Percentiles rank a stretch among this genome's conserved stretches.
Evolutionary conservation across 1,140 invertebrate species (phyloP).

Genomic region (Ladona fulva): DNA sequence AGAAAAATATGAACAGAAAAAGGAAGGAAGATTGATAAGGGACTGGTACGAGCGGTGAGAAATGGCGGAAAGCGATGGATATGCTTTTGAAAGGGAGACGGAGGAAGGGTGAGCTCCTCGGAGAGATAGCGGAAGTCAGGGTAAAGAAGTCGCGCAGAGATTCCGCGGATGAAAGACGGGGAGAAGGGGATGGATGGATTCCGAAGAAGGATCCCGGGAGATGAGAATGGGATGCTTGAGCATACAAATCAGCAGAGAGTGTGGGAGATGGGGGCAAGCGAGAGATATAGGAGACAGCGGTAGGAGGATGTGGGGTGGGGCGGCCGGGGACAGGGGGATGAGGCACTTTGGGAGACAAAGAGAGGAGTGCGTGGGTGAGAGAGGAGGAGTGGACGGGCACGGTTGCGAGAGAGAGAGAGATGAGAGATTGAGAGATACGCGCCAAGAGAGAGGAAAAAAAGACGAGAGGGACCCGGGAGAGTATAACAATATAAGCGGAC

Average conservation of each 20-base stretch:
- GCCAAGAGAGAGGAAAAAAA: background rate
- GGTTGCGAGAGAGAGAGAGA: background rate
- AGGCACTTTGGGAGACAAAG: background rate
- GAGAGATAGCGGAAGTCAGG: too few species aligned
- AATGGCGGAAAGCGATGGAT: too few species aligned
- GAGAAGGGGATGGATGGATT: too few species aligned
- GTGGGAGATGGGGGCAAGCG: background rate
- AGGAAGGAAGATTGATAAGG: too few species aligned
- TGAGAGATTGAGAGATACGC: background rate
- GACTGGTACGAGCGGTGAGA: too few species aligned
- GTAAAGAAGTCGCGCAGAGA: too few species aligned
- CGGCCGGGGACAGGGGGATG: background rate
- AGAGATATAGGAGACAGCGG: background rate
- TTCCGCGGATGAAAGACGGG: too few species aligned
- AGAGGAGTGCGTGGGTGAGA: background rate
- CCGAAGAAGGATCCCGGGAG: too few species aligned
- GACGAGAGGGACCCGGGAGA: background rate
- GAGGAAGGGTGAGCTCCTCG: too few species aligned
- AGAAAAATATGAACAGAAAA: too few species aligned
- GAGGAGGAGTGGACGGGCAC: background rate
- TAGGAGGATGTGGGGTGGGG: background rate
- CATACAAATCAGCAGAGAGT: background rate
- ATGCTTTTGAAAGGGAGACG: too few species aligned
- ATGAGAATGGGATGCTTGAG: too few species aligned
- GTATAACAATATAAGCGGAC: conserved; percentile 9